Evolutionary conservation across 2,797 vertebrate species (phyloP).

Genomic region (Knipowitschia caucasica): DNA sequence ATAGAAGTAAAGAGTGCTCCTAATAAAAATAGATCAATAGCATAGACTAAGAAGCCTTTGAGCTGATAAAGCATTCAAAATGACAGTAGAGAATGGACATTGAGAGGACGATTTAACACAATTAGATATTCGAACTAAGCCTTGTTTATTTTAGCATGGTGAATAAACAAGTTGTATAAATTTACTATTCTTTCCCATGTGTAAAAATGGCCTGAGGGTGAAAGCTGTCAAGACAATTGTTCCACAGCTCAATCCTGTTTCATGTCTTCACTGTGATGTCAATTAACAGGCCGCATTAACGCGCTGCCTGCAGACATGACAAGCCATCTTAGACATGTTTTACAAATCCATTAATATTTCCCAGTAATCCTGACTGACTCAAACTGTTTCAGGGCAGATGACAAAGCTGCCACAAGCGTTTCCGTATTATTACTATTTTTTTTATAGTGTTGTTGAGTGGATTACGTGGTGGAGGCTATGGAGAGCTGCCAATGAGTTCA

Average conservation of each 20-base stretch:
- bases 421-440: conserved; percentile 13
- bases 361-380: conserved; percentile 41
- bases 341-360: conserved; percentile 38
- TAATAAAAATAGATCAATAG: no score
- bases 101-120: no score
- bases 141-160: no score
- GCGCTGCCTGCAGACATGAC: conserved; percentile 2
- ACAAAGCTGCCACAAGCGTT: conserved; percentile 15
- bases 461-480: conserved; percentile 37
- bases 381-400: conserved; percentile 30
- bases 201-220: neutral
- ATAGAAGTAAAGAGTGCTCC: no score
- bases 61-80: no score
- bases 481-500: conserved; percentile 38
- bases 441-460: conserved; percentile 20
- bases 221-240: neutral
- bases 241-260: conserved; percentile 6
- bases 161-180: no score
- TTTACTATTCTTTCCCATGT: neutral
- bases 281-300: conserved; percentile 7
- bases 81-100: no score
- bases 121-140: no score
- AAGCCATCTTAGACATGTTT: conserved; percentile 26
- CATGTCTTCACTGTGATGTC: conserved; percentile 8
- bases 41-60: no score